Evolutionary conservation across 1,140 invertebrate genomes (phyloP), one percentile per base, ranked within the genome.

Genomic region (Helicoverpa zea): DNA sequence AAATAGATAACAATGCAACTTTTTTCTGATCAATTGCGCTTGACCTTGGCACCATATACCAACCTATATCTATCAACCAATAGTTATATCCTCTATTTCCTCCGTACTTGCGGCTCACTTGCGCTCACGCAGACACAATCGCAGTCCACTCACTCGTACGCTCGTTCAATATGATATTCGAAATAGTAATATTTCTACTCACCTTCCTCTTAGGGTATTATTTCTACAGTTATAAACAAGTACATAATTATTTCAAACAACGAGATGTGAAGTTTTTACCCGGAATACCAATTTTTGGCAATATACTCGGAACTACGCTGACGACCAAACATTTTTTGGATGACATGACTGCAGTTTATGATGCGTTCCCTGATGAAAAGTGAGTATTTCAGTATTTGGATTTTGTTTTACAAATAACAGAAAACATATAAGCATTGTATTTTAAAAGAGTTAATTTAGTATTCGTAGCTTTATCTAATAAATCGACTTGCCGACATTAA

Each of bases 321-420:
- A 11, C 74, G 23, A 87, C 68, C 35, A 80, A 51, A 16, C 92
- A 94, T 68, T 12, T 88, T 11, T 0, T 89, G 51, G 87, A 91
- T 7, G 92, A 93, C 23, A 52, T 92, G 0, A 86, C 88, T 52
- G 84, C 66, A 2, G 81, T 89, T 12, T 92, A 94, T 43, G 88
- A 80, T 30, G 86, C 88, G 1, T 94, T 90, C 63, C 92, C 92
- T 0, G 83, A 89, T 82, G 91, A 93, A 79, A 91, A 73, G 92
- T 92, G 81, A 88, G 90, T 84, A 35, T 63, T 43, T 30, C 4
- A n/a, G n/a, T 43, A 16, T 58, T 43, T n/a, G 18, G 2, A 47
- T 30, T 2, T 54, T 54, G 12, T 54, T 35, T 11, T 54, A 4
- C 0, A 54, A n/a, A 54, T 13, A 14, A 14, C 13, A 54, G 13